Evolutionary conservation across 2,113 vertebrate genomes (phyloP).

Genomic region (Oriolus oriolus): DNA sequence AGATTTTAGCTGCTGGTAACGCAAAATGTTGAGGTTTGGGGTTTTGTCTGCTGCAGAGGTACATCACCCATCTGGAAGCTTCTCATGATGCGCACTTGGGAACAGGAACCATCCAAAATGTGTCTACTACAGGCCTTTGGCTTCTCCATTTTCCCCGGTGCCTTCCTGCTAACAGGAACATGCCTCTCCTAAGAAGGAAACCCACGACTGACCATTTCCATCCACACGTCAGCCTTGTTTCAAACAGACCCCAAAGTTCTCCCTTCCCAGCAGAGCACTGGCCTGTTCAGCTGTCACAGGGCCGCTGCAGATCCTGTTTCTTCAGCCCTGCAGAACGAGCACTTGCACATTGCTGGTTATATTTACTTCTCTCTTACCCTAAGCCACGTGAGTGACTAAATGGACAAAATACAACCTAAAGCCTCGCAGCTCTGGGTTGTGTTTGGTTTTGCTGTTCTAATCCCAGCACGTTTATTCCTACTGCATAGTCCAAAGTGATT

Average conservation of each 20-base stretch:
- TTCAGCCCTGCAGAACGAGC: not conserved
- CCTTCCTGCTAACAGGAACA: not conserved
- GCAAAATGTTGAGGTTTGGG: not conserved
- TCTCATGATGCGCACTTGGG: accelerated
- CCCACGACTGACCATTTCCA: not conserved
- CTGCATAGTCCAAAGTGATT: not conserved
- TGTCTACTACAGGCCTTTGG: not conserved
- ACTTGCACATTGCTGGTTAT: not conserved
- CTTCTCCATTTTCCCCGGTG: not conserved
- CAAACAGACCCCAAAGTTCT: not conserved
- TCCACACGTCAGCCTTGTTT: not conserved
- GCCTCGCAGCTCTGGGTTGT: accelerated
- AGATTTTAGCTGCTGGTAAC: not conserved
- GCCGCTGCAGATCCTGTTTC: not conserved
- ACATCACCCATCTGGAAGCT: not conserved
- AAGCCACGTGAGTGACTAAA: not conserved
- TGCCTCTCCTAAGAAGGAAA: not conserved
- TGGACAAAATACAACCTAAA: not conserved
- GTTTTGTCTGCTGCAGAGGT: not conserved
- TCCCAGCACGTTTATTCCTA: not conserved
- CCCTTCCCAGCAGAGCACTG: not conserved
- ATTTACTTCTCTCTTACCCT: not conserved
- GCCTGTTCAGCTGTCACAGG: not conserved
- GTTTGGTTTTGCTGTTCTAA: not conserved
- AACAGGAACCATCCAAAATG: not conserved